phyloP scores from a whole-genome alignment of 2,113 vertebrate genomes.

The Calidris pygmaea region DNA sequence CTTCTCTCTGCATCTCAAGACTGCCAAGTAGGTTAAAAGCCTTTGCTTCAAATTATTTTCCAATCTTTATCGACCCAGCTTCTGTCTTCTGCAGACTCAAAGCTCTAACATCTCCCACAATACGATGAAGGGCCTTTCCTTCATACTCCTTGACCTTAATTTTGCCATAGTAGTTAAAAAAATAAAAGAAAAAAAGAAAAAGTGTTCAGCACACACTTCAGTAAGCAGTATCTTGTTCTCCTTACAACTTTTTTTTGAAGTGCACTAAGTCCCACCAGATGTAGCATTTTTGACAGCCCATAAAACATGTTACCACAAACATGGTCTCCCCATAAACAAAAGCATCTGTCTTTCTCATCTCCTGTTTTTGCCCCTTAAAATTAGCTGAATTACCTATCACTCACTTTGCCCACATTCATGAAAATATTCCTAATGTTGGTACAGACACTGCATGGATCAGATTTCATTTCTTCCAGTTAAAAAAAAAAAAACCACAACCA shows the following conservation, averaged over 20 bases:
- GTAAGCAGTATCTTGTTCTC: neutral
- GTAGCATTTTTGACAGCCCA: neutral
- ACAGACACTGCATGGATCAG: neutral
- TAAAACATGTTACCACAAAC: neutral
- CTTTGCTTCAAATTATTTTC: neutral
- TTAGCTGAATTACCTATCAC: neutral
- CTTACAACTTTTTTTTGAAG: neutral
- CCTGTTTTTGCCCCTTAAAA: neutral
- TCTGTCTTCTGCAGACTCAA: neutral
- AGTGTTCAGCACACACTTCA: neutral
- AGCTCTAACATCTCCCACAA: neutral
- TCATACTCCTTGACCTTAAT: neutral
- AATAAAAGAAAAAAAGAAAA: neutral
- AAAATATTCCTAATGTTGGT: neutral
- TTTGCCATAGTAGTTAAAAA: neutral
- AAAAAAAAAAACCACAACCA: accelerated
- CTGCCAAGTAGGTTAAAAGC: neutral
- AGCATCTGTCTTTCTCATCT: neutral
- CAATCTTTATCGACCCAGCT: neutral
- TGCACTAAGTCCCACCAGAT: neutral
- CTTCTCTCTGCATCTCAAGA: neutral
- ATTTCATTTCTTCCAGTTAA: neutral
- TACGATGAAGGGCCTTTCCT: neutral
- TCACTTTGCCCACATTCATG: neutral
- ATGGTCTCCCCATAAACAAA: neutral